Evolutionary conservation across 2,797 vertebrate genomes (phyloP).

Genomic region (Neopelma chrysocephalum): DNA sequence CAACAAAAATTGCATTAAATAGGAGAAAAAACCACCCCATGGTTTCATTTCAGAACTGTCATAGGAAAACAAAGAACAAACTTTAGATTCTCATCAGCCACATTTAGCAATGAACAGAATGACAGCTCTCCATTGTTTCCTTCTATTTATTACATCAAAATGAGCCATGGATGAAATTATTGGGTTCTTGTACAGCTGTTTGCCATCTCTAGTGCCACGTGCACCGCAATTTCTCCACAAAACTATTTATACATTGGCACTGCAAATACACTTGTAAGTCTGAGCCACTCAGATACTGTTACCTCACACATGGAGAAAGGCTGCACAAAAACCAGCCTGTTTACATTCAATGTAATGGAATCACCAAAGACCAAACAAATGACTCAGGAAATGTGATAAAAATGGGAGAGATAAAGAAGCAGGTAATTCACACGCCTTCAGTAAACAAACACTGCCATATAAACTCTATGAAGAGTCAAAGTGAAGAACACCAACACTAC

Average conservation of each 20-base stretch:
- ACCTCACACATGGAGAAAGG: background rate
- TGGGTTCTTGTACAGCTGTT: constrained; percentile 20
- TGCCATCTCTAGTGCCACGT: background rate
- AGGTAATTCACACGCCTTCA: background rate
- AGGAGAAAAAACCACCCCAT: background rate
- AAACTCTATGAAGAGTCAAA: background rate
- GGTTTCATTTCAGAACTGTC: background rate
- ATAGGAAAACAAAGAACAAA: constrained; percentile 18
- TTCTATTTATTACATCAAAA: constrained; percentile 36
- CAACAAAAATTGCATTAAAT: background rate
- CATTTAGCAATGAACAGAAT: constrained; percentile 27
- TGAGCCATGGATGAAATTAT: background rate
- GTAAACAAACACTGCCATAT: background rate
- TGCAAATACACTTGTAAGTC: background rate
- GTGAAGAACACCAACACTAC: background rate
- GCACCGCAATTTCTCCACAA: background rate
- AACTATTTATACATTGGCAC: background rate
- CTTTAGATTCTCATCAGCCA: constrained; percentile 15
- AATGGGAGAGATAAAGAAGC: background rate
- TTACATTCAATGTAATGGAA: background rate
- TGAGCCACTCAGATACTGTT: background rate
- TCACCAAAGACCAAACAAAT: background rate
- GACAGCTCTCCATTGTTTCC: constrained; percentile 26
- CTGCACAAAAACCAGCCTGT: background rate
- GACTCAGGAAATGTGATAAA: background rate